Conservation (phyloP, 2,797 vertebrate genomes). For the Microcaecilia unicolor region DNA sequence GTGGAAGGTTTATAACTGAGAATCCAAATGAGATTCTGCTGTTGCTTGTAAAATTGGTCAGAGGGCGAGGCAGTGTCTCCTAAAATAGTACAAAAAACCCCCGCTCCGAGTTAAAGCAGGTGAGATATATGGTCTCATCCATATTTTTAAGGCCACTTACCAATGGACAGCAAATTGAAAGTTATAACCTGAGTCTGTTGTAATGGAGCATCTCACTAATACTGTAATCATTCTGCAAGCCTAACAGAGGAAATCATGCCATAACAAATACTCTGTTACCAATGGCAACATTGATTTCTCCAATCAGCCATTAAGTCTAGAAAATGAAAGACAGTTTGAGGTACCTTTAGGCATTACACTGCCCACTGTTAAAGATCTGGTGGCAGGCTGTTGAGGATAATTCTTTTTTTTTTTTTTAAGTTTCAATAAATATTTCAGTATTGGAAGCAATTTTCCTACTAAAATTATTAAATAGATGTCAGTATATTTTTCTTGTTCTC, state of each 20-base stretch:
- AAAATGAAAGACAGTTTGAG: constrained; percentile 67
- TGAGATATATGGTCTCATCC: constrained; percentile 43
- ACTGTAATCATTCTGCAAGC: constrained; percentile 61
- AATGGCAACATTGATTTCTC: constrained; percentile 74
- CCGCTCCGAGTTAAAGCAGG: constrained; percentile 35
- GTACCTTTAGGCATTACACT: constrained; percentile 53
- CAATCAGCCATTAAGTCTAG: constrained; percentile 70
- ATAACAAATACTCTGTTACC: constrained; percentile 71
- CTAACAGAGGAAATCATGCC: constrained; percentile 67
- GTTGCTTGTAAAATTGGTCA: constrained; percentile 34
- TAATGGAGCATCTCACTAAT: constrained; percentile 59
- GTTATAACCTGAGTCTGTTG: constrained; percentile 52
- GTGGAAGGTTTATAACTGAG: constrained; percentile 41
- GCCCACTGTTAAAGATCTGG: constrained; percentile 52
- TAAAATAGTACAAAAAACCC: constrained; percentile 31
- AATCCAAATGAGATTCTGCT: constrained; percentile 43
- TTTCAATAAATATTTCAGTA: constrained; percentile 31
- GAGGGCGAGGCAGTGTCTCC: constrained; percentile 28
- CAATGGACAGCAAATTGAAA: constrained; percentile 53
- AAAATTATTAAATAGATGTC: constrained; percentile 34
- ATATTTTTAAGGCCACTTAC: constrained; percentile 45
- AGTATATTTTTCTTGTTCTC: constrained; percentile 39
- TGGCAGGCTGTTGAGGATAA: constrained; percentile 35
- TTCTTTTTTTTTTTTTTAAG: constrained; percentile 23
- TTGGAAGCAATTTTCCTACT: constrained; percentile 26